Base-by-base conservation (phyloP, 2,113 vertebrate species). In the Myocastor coypus region DNA sequence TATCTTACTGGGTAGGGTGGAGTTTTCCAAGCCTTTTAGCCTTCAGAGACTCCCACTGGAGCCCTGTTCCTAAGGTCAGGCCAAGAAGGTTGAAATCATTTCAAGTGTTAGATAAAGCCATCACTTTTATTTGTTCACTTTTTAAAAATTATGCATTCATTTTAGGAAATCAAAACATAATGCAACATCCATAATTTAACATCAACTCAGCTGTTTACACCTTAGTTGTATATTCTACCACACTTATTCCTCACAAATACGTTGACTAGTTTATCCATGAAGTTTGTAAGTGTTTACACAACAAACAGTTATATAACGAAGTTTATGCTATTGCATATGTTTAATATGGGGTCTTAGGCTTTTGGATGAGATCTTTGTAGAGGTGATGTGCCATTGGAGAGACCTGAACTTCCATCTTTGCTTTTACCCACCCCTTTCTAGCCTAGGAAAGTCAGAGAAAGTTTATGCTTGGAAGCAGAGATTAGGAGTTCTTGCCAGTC, bases 81-180 rank as follows among this genome's bases (percentile, higher is more conserved):
- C 19, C 13, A 42, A 7, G 87, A 91, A 19, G 34, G 14, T 52
- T 12, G 92, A 32, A 2, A 40, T 8, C 19, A 71, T 55, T 63
- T 40, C 37, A 34, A 66, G 57, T 22, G 28, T 71, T 73, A 50
- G 46, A 71, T 57, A 32, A 73, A 73, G 69, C 14, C 8, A 30
- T 28, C 42, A 19, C 61, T 84, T 94, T 73, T 50, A 92, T 59
- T 87, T 42, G 34, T 37, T 83, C 10, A 80, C 78, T 66, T 50
- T 42, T 42, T 71, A 91, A n/a, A n/a, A n/a, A n/a, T 81, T 94
- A 63, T 19, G 7, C 68, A 17, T 77, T 89, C 37, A 84, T 82
- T 95, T 90, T 87, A 82, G 83, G 69, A 87, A 83, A 40, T 69
- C 17, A 87, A 92, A 92, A 46, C 24, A 55, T 55, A 83, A 28